Evolutionary conservation across 2,797 vertebrate genomes (phyloP), one percentile per base, ranked within the genome.

Genomic region (Brachyalestes nurse): DNA sequence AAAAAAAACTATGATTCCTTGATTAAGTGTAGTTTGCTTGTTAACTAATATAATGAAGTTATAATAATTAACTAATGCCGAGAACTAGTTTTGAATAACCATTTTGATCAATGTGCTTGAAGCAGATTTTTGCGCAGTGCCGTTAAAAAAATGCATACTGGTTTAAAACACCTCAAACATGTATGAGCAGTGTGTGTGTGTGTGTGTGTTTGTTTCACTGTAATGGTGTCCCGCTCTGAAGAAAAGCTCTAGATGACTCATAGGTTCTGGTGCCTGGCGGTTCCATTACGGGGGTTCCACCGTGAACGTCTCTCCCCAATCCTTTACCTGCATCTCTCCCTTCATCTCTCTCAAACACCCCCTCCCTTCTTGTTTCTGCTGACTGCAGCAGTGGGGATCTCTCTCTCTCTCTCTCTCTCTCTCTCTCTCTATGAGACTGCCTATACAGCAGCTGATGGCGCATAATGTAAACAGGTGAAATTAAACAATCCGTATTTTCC

Each of bases 251-350:
- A 61, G 77, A 85, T 88, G 85, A 86, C 75, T 88, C 87, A 86
- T 78, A 72, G 81, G 77, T 60, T 79, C 79, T 83, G 79, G 58
- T 83, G 75, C 67, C 49, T 81, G 80, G 67, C 74, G 83, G 45
- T 84, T 84, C 78, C 49, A 77, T 85, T 60, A 81, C 57, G 70
- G 85, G 84, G 83, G 80, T 88, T 88, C 78, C 85, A 84, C 85
- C 78, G n/a, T 70, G 75, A 81, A 75, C 47, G 47, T 66, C 70
- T 62, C 72, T 80, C 55, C 73, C 80, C 78, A 57, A 47, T 28
- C 25, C 58, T n/a, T 58, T 62, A 73, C 61, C 40, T 66, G 45
- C 38, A 19, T 70, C 73, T 16, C 25, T 34, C 60, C 21, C 72
- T 67, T 75, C 47, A 66, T 19, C 67, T 45, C 42, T 53, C 58